Evolutionary conservation across 2,888 invertebrate genomes (phyloP), one percentile per base, ranked within the genome.

Genomic region (Zhengitettix transpicula): DNA sequence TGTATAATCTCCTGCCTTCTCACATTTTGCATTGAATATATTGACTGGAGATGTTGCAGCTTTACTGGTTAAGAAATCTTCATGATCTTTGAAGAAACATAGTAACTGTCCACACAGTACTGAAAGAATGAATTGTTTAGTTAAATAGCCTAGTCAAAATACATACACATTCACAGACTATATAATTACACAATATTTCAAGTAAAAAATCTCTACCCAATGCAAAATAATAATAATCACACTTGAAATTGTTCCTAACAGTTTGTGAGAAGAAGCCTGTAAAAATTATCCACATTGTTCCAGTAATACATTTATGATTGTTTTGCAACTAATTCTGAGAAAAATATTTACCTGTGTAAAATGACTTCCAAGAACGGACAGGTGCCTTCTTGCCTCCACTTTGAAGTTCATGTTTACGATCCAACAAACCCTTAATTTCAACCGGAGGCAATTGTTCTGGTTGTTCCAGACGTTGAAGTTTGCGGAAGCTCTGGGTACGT

Each of bases 61-160:
- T 75, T 90, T 89, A 68, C 91, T 87, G 65, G 84, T 84, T 63
- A 83, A 80, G 75, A 95, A 96, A 74, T 94, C 94, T 66, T 87
- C 84, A 69, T 90, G 88, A 71, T 96, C 95, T 70, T 95, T 88
- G 80, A 98, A 99, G 85, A 99, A 98, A 76, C 96, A 97, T 58
- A 99, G 77, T 67, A 97, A 77, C 72, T 99, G 98, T 0, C 98
- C 98, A 71, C 96, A 98, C 40, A 99, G 79, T 59, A 97, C 97
- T 71, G 67, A 10, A 68, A 67, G 56, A 54, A 12, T 5, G 2
- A 12, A n/a, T 53, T 53, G 12, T 2, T 53, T 28, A 47, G 5
- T 47, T 14, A 14, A 28, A 5, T 28, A 5, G 2, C 7, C 7
- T 28, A 28, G 28, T 2, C 28, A 28, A 28, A 28, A 28, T 28